These are phyloP conservation scores for Aegotheles bennettii DNA, from an alignment of 2,113 vertebrate genomes.

Conservation along the genomic window DNA sequence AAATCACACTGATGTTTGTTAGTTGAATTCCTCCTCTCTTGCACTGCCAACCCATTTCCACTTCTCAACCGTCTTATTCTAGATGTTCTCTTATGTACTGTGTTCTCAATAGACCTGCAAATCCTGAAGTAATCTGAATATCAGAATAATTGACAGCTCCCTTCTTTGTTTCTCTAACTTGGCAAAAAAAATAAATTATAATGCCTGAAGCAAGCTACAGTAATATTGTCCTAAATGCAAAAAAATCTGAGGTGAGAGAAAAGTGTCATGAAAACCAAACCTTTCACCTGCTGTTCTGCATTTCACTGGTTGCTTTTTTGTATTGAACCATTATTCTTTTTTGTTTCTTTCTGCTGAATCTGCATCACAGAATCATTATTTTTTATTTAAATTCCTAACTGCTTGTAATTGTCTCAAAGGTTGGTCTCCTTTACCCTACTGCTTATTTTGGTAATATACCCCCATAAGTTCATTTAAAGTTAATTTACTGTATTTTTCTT, in stretches of 20 bases:
- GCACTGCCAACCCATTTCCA: constrained; percentile 24
- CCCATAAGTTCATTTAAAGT: not conserved
- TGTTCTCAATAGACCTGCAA: not conserved
- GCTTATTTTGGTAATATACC: not conserved
- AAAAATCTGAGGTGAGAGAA: not conserved
- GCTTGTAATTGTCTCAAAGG: not conserved
- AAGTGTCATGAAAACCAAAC: not conserved
- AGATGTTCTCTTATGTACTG: not conserved
- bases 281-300: not conserved
- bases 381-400: not conserved
- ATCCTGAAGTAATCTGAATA: not conserved
- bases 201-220: not conserved
- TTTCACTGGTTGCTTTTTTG: not conserved
- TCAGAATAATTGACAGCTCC: not conserved
- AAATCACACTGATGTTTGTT: constrained; percentile 54
- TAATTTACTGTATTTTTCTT: not conserved
- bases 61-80: not conserved
- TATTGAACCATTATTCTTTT: not conserved
- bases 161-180: not conserved
- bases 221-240: not conserved
- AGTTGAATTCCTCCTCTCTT: constrained; percentile 59
- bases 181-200: not conserved
- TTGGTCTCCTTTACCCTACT: not conserved
- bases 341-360: not conserved
- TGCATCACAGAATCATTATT: not conserved